These are phyloP conservation scores for Perizoma flavofasciatum DNA, from an alignment of 2,888 invertebrate species.

Conservation along the genomic window DNA sequence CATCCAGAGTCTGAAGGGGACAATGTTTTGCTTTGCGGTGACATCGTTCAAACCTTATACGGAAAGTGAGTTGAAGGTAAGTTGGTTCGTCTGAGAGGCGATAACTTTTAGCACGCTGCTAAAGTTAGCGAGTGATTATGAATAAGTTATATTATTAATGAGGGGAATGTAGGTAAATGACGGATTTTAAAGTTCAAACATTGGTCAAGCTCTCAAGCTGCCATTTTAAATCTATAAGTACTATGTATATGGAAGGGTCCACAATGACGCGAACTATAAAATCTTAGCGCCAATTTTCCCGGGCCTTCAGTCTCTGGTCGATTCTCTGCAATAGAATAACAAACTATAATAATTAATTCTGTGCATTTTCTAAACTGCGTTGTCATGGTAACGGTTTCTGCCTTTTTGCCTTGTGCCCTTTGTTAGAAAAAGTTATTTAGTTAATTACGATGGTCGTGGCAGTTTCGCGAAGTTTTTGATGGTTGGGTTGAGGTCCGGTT, in stretches of 20 bases:
- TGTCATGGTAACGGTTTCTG: conserved; percentile 57
- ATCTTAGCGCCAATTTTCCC: too few species aligned
- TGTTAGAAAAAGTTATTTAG: conserved; percentile 64
- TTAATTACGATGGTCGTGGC: conserved; percentile 66
- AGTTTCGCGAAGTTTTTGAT: conserved; percentile 54
- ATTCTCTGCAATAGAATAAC: too few species aligned
- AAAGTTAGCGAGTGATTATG: conserved; percentile 50
- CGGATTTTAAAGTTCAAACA: too few species aligned
- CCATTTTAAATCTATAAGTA: too few species aligned
- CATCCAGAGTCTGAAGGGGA: conserved; percentile 58
- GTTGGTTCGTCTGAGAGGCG: conserved; percentile 57
- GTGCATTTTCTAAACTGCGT: conserved; percentile 49
- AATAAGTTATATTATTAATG: too few species aligned
- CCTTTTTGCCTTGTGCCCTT: conserved; percentile 63
- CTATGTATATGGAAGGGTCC: too few species aligned
- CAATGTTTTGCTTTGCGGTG: conserved; percentile 73
- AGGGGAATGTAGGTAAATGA: too few species aligned
- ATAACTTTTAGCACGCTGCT: conserved; percentile 16
- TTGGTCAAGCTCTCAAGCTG: too few species aligned
- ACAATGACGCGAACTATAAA: not conserved
- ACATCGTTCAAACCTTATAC: conserved; percentile 67
- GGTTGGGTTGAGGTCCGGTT: conserved; percentile 26
- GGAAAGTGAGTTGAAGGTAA: conserved; percentile 67
- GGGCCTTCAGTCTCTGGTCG: too few species aligned
- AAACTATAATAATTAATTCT: not conserved